A percentile compares a stretch with the other conserved stretches of the same genome.
Evolutionary conservation across 2,888 invertebrate genomes (phyloP).

Genomic region (Leistus spinibarbis): DNA sequence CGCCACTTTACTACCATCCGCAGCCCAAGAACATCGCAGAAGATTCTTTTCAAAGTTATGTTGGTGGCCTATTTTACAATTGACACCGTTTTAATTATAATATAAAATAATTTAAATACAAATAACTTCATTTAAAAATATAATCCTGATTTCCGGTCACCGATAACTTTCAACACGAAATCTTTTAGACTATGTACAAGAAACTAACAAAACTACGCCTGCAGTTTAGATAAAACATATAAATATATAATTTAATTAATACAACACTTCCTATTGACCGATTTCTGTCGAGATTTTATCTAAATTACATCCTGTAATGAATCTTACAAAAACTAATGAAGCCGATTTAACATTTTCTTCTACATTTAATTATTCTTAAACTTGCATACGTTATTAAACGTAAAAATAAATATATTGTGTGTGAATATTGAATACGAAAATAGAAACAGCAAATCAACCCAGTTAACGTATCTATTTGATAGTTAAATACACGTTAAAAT

Average conservation of each 20-base stretch:
- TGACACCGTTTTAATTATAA: background rate
- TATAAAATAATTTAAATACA: too few species aligned
- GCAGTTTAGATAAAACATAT: background rate
- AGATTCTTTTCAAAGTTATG: slow-evolving; percentile 99
- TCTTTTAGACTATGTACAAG: background rate
- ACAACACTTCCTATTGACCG: background rate
- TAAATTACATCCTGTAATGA: background rate
- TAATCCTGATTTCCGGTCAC: background rate
- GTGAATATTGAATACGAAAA: too few species aligned
- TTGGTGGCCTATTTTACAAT: slow-evolving; percentile 70
- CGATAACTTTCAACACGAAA: background rate
- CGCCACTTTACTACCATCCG: slow-evolving; percentile 88
- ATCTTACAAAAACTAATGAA: too few species aligned
- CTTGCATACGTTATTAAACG: too few species aligned
- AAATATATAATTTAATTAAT: background rate
- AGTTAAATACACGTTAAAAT: too few species aligned
- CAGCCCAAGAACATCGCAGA: slow-evolving; percentile 90
- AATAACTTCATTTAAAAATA: too few species aligned
- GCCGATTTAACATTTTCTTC: too few species aligned
- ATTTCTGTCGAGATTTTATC: background rate
- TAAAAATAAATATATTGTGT: too few species aligned
- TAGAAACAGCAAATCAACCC: too few species aligned
- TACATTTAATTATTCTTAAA: too few species aligned
- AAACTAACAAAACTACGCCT: background rate
- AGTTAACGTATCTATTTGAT: too few species aligned